A percentile compares a stretch with the other conserved stretches of the same genome.
phyloP scores from a whole-genome alignment of 2,888 invertebrate species.

The Mythimna impura region DNA sequence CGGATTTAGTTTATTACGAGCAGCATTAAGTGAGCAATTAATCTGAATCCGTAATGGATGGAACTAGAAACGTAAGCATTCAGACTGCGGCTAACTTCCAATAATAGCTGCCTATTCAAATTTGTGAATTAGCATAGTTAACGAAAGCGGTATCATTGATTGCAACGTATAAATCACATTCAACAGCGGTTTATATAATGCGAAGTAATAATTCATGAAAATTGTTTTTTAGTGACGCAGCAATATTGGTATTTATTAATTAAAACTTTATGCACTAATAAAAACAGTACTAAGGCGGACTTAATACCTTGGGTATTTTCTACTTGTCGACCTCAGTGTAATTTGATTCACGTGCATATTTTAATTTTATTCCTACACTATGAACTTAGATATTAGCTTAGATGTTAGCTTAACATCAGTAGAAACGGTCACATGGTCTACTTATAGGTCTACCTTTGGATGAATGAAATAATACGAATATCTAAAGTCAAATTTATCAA shows the following conservation, averaged over 20 bases:
- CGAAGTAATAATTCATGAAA: slow-evolving; percentile 27
- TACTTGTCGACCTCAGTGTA: too few relatives aligned
- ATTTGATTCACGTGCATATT: too few relatives aligned
- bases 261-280: too few relatives aligned
- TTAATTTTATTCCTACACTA: too few relatives aligned
- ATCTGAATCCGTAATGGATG: slow-evolving; percentile 78
- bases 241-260: not conserved
- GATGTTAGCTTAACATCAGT: too few relatives aligned
- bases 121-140: slow-evolving; percentile 73
- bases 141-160: slow-evolving; percentile 65
- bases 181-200: slow-evolving; percentile 39
- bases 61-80: slow-evolving; percentile 79
- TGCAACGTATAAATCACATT: slow-evolving; percentile 59
- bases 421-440: too few relatives aligned
- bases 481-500: too few relatives aligned
- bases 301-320: too few relatives aligned
- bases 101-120: slow-evolving; percentile 73
- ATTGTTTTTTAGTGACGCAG: slow-evolving; percentile 19
- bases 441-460: too few relatives aligned
- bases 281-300: too few relatives aligned
- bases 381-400: too few relatives aligned
- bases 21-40: slow-evolving; percentile 83
- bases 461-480: too few relatives aligned
- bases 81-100: slow-evolving; percentile 77
- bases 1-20: slow-evolving; percentile 84